Percentiles rank a stretch among this genome's conserved stretches.
These are phyloP conservation scores for Alouatta palliata DNA, from an alignment of 2,113 vertebrate genomes.

Conservation along the genomic window DNA sequence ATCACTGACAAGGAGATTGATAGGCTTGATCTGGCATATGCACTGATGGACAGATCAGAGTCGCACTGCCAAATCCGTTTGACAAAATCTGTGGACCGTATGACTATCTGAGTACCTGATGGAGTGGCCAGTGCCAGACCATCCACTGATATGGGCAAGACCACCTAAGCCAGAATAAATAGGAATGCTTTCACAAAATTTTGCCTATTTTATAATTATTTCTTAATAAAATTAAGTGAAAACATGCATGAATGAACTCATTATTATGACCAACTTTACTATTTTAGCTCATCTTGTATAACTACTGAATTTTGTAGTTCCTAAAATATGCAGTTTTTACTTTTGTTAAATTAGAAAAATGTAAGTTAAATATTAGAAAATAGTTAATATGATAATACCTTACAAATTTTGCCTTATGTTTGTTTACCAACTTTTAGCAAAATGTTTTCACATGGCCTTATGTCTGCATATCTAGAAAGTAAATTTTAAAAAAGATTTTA, in stretches of 20 bases:
- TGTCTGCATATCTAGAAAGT: not conserved
- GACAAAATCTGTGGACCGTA: conserved; percentile 90
- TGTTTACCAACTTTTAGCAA: not conserved
- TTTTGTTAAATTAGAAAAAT: conserved; percentile 64
- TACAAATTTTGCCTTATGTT: conserved; percentile 37
- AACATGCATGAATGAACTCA: conserved; percentile 76
- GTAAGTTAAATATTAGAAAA: conserved; percentile 31
- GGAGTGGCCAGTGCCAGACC: conserved; percentile 92
- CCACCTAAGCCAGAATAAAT: conserved; percentile 81
- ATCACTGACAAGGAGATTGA: not conserved
- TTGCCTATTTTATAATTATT: conserved; percentile 86
- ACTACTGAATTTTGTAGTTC: conserved; percentile 78
- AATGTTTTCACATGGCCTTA: conserved; percentile 1
- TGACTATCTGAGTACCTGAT: conserved; percentile 93
- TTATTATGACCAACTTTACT: conserved; percentile 73
- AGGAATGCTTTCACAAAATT: conserved; percentile 73
- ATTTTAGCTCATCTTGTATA: conserved; percentile 79
- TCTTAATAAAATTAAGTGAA: conserved; percentile 81
- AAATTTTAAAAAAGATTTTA: not conserved
- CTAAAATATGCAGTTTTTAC: conserved; percentile 77
- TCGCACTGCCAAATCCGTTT: conserved; percentile 96
- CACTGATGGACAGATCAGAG: conserved; percentile 86
- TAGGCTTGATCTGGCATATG: not conserved
- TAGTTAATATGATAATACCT: not conserved
- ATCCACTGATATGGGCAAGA: conserved; percentile 89